Conservation (phyloP, 2,113 vertebrate genomes). For the Felis catus region F.catus_Fca126_mat1.0 CM031420.1:104259501-104260000, state of each 20-base stretch:
- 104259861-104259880: constrained; percentile 10
- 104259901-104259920: not conserved
- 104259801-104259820: not conserved
- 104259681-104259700: not conserved
- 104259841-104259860: not conserved
- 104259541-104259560: not conserved
- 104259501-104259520: constrained; percentile 99
- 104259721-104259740: constrained; percentile 40
- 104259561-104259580: not conserved
- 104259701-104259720: constrained; percentile 22
- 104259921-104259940: constrained; percentile 29
- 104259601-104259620: not conserved
- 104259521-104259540: constrained; percentile 92
- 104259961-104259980: not conserved
- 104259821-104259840: not conserved
- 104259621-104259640: constrained; percentile 32
- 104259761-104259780: not conserved
- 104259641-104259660: not conserved
- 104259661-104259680: not conserved
- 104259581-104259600: constrained; percentile 15
- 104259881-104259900: not conserved
- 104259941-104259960: constrained; percentile 37
- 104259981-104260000: not conserved
- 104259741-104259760: not conserved
- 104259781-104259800: not conserved